A percentile compares a stretch with the other conserved stretches of the same genome.
phyloP scores from a whole-genome alignment of 2,888 invertebrate genomes.

The Frankliniella intonsa region DNA sequence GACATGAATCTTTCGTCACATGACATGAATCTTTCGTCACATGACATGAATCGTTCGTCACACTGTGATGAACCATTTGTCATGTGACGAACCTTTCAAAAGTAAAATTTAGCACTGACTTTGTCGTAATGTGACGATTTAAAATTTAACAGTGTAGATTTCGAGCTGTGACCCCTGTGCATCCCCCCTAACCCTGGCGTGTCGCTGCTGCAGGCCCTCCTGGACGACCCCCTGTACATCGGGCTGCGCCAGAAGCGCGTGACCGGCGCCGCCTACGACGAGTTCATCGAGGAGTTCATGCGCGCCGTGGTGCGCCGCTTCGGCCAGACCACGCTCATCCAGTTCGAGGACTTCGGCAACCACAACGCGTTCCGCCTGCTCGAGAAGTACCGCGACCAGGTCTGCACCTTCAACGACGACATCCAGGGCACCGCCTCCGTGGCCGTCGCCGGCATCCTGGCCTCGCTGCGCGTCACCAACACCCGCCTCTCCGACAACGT shows the following conservation, averaged over 20 bases:
- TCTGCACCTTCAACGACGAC: slow-evolving; percentile 98
- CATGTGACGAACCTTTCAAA: no score
- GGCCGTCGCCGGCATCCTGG: slow-evolving; percentile 88
- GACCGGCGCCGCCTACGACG: slow-evolving; percentile 81
- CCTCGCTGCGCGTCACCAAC: slow-evolving; percentile 78
- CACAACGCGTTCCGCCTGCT: slow-evolving; percentile 92
- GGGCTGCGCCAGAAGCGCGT: slow-evolving; percentile 82
- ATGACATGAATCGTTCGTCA: no score
- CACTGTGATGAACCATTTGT: no score
- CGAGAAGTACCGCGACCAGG: slow-evolving; percentile 78
- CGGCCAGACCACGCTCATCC: slow-evolving; percentile 79
- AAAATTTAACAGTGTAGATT: no score
- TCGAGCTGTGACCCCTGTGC: no score
- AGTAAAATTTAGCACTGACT: no score
- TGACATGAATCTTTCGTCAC: no score
- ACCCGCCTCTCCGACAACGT: slow-evolving; percentile 76
- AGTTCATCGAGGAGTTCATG: slow-evolving; percentile 97
- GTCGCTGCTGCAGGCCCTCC: slow-evolving; percentile 62
- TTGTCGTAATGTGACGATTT: no score
- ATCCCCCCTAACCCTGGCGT: no score
- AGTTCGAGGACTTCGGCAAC: slow-evolving; percentile 99
- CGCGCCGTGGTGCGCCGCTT: slow-evolving; percentile 75
- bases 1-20: no score
- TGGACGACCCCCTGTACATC: slow-evolving; percentile 93
- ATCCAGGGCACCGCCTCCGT: slow-evolving; percentile 96